These are phyloP conservation scores for Camponotus fellah DNA, from an alignment of 2,888 invertebrate genomes.

Conservation along the genomic window DNA sequence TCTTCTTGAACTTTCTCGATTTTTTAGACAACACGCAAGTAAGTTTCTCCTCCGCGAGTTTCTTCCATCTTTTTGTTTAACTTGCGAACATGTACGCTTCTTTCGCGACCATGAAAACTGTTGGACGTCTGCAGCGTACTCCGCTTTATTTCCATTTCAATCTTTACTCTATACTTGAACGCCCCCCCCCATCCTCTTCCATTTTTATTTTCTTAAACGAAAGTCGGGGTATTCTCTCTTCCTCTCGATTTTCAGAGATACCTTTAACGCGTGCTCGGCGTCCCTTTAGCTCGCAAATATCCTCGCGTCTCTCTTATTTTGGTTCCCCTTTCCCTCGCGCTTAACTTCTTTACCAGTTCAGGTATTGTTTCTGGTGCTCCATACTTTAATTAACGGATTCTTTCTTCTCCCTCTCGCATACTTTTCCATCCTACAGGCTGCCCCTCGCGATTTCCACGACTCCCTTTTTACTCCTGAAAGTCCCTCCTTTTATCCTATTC, in stretches of 20 bases:
- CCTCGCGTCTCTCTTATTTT: slow-evolving; percentile 16
- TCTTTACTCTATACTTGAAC: slow-evolving; percentile 51
- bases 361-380: slow-evolving; percentile 40
- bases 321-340: background rate
- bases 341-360: slow-evolving; percentile 21
- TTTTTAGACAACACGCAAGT: slow-evolving; percentile 45
- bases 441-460: slow-evolving; percentile 39
- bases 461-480: slow-evolving; percentile 25
- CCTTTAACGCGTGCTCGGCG: background rate
- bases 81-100: slow-evolving; percentile 43
- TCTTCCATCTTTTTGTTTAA: slow-evolving; percentile 31
- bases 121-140: slow-evolving; percentile 24
- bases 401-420: slow-evolving; percentile 31
- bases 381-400: slow-evolving; percentile 55
- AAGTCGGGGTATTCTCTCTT: background rate
- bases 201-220: slow-evolving; percentile 33
- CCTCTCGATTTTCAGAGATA: slow-evolving; percentile 27
- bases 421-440: slow-evolving; percentile 19
- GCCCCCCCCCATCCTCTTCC: slow-evolving; percentile 10
- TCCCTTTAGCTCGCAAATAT: slow-evolving; percentile 48
- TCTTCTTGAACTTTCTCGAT: slow-evolving; percentile 44
- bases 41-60: slow-evolving; percentile 35
- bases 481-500: slow-evolving; percentile 13
- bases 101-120: slow-evolving; percentile 48
- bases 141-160: slow-evolving; percentile 55